phyloP scores from a whole-genome alignment of 2,797 vertebrate species.

The Eupleurogrammus muticus region DNA sequence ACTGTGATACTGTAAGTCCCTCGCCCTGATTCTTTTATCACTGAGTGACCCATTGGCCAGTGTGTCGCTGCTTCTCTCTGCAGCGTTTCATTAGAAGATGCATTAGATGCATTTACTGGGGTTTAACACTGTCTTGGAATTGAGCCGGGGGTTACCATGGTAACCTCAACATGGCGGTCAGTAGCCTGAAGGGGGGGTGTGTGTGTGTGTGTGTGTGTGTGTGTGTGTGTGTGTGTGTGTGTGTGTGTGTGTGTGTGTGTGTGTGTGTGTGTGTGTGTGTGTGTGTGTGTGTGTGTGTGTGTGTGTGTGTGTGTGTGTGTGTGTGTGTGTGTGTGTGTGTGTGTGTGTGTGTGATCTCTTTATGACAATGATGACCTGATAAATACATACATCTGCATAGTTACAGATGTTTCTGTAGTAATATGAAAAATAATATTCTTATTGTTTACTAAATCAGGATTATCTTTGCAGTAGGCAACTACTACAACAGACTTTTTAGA shows the following conservation, averaged over 20 bases:
- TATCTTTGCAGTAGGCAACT: too few species aligned
- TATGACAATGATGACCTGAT: slow-evolving; percentile 63
- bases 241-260: too few species aligned
- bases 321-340: slow-evolving; percentile 1
- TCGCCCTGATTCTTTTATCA: slow-evolving; percentile 5
- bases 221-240: slow-evolving; percentile 24
- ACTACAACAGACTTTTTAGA: too few species aligned
- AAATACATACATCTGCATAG: slow-evolving; percentile 47
- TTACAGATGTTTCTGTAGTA: slow-evolving; percentile 18
- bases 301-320: slow-evolving; percentile 9
- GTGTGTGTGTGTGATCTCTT: slow-evolving; percentile 24
- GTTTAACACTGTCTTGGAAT: slow-evolving; percentile 57
- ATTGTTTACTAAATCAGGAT: too few species aligned
- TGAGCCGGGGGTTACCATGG: slow-evolving; percentile 63
- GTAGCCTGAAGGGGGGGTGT: slow-evolving; percentile 45
- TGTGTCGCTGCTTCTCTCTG: neutral
- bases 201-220: neutral
- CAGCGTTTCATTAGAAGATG: neutral
- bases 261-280: slow-evolving; percentile 9
- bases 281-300: slow-evolving; percentile 5
- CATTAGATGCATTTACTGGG: slow-evolving; percentile 13
- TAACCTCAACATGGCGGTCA: slow-evolving; percentile 47
- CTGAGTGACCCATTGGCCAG: slow-evolving; percentile 8
- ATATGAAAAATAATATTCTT: too few species aligned
- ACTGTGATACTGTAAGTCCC: neutral